These are phyloP conservation scores for Eupithecia inturbata DNA, from an alignment of 2,888 invertebrate species.

Conservation along the genomic window DNA sequence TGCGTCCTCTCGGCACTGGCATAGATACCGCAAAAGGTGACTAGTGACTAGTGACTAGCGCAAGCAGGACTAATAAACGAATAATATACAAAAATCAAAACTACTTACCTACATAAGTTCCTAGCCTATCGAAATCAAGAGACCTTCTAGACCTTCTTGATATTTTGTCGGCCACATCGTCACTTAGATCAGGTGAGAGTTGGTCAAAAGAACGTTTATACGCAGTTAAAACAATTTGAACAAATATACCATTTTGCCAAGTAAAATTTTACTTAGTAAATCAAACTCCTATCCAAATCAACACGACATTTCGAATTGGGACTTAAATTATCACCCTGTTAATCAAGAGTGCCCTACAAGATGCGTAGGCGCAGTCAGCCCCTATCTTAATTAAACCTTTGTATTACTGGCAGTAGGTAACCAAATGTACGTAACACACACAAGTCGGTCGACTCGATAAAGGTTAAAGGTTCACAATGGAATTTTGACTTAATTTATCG, in stretches of 20 bases:
- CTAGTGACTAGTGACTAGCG: no score
- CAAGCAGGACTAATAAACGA: no score
- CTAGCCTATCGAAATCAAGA: no score
- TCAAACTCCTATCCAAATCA: not conserved
- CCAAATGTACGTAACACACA: slow-evolving; percentile 47
- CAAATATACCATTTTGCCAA: not conserved
- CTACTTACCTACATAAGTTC: no score
- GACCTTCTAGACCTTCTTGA: no score
- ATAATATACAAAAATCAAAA: no score
- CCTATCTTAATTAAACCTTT: slow-evolving; percentile 73
- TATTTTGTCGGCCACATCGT: not conserved
- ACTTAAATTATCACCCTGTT: slow-evolving; percentile 33
- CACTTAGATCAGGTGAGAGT: not conserved
- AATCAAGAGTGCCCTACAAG: slow-evolving; percentile 45
- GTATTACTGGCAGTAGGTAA: slow-evolving; percentile 60
- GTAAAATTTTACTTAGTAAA: no score
- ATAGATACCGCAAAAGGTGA: no score
- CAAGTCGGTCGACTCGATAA: slow-evolving; percentile 46
- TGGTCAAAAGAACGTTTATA: not conserved
- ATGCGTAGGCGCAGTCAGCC: slow-evolving; percentile 57
- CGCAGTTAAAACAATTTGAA: not conserved
- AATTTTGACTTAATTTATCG: slow-evolving; percentile 59
- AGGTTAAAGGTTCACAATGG: slow-evolving; percentile 66
- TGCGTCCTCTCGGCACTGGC: no score
- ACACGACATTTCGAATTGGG: slow-evolving; percentile 18